Percentiles rank a stretch among this genome's conserved stretches.
phyloP scores from a whole-genome alignment of 2,888 invertebrate species.

The Eilema depressum region DNA sequence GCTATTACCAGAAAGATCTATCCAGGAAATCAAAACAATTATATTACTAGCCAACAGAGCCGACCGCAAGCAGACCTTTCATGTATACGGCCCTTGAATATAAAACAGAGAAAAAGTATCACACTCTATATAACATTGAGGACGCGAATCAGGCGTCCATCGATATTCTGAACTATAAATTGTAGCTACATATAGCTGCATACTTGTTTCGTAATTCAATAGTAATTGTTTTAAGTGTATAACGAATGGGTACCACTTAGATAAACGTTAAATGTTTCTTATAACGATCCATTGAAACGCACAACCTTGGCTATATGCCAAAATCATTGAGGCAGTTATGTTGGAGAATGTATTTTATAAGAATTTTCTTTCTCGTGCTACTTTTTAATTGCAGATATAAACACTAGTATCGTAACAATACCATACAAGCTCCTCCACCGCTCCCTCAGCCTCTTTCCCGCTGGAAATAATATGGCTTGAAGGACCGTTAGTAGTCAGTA shows the following conservation, averaged over 20 bases:
- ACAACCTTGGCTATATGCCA: conserved; percentile 74
- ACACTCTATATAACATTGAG: conserved; percentile 32
- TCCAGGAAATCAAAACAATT: conserved; percentile 26
- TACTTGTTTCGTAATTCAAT: conserved; percentile 41
- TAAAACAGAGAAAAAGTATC: conserved; percentile 49
- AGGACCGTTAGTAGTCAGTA: background rate
- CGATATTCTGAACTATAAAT: conserved; percentile 37
- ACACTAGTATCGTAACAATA: conserved; percentile 18
- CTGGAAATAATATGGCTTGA: background rate
- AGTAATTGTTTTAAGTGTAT: conserved; percentile 47
- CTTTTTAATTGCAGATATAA: conserved; percentile 20
- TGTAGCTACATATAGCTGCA: conserved; percentile 17
- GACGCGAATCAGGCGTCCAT: conserved; percentile 31
- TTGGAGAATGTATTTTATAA: conserved; percentile 26
- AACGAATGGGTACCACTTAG: conserved; percentile 53
- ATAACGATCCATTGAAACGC: conserved; percentile 73
- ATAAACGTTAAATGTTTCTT: conserved; percentile 59
- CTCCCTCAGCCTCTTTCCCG: background rate
- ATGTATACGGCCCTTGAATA: conserved; percentile 52
- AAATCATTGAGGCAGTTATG: conserved; percentile 64
- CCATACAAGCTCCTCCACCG: background rate
- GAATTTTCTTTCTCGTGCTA: conserved; percentile 24
- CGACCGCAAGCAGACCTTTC: conserved; percentile 55
- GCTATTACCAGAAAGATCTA: background rate
- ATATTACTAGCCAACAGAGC: conserved; percentile 30